Conservation (phyloP, 2,113 vertebrate genomes). For the Isurus oxyrinchus region DNA sequence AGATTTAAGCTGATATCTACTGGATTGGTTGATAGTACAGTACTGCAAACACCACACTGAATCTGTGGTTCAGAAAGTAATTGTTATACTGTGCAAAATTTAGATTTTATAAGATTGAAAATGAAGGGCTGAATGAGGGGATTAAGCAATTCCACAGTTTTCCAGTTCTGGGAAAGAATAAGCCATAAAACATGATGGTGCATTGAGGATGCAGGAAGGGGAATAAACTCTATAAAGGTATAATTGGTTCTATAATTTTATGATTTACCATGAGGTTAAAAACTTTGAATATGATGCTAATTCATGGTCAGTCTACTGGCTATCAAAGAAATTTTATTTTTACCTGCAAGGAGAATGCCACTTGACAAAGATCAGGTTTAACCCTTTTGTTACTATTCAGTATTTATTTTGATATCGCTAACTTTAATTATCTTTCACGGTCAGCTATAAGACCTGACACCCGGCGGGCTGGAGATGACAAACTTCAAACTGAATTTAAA, state of each 20-base stretch:
- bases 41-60: too few relatives aligned
- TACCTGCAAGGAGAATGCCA: neutral
- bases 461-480: neutral
- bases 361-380: neutral
- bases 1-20: too few relatives aligned
- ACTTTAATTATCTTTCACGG: neutral
- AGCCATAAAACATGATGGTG: neutral
- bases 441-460: neutral
- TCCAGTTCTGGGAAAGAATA: neutral
- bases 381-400: neutral
- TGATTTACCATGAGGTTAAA: neutral
- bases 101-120: too few relatives aligned
- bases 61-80: too few relatives aligned
- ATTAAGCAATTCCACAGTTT: neutral
- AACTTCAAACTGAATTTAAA: neutral
- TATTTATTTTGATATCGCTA: neutral
- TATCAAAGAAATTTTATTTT: neutral
- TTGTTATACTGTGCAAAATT: too few relatives aligned
- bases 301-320: neutral
- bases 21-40: too few relatives aligned
- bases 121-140: too few relatives aligned
- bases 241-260: neutral
- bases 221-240: neutral
- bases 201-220: neutral
- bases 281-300: neutral